Evolutionary conservation across 2,888 invertebrate species (phyloP).

Genomic region (Tetragonula carbonaria): DNA sequence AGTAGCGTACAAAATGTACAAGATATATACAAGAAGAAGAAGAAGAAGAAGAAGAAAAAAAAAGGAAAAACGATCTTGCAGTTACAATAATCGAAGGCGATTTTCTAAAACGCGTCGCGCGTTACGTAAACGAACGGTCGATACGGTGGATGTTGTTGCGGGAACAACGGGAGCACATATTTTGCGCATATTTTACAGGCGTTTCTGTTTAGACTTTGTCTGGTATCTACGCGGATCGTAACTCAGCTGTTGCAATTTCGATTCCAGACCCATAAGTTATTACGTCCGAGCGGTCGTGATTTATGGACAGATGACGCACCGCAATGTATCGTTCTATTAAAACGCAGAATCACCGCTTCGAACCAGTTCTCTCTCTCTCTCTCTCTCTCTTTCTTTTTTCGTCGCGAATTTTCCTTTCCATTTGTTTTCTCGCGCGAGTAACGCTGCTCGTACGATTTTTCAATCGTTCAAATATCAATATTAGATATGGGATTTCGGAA

Average conservation of each 20-base stretch:
- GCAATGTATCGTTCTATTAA: constrained; percentile 35
- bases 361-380: not conserved
- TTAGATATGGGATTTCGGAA: not conserved
- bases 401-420: not conserved
- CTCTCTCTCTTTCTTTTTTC: too few species aligned
- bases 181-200: constrained; percentile 48
- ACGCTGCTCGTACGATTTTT: not conserved
- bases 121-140: not conserved
- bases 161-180: constrained; percentile 47
- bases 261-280: constrained; percentile 27
- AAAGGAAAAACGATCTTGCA: constrained; percentile 50
- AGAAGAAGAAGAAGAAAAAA: too few species aligned
- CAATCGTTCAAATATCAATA: not conserved
- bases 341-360: constrained; percentile 18
- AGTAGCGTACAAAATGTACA: constrained; percentile 80
- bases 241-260: constrained; percentile 44
- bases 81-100: constrained; percentile 34
- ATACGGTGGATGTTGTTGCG: constrained; percentile 13
- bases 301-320: constrained; percentile 32
- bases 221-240: constrained; percentile 24
- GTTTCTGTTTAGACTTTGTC: constrained; percentile 21
- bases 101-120: constrained; percentile 8
- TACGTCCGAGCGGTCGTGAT: constrained; percentile 29
- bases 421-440: not conserved
- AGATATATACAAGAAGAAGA: constrained; percentile 73